These are phyloP conservation scores for Dasypus novemcinctus DNA, from an alignment of 2,113 vertebrate genomes.

Conservation along the genomic window DNA sequence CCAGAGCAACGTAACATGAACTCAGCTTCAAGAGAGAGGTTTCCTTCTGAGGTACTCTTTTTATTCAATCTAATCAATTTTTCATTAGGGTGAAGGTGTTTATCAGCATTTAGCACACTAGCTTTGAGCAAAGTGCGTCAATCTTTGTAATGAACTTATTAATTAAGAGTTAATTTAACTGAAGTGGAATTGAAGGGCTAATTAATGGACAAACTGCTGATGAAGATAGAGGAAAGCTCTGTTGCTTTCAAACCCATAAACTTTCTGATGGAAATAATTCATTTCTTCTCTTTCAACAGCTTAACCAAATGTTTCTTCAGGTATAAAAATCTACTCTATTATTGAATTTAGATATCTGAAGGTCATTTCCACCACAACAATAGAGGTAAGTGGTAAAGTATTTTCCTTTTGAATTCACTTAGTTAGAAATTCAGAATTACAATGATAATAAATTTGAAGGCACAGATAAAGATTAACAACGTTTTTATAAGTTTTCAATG, in stretches of 20 bases:
- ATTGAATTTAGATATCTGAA: conserved; percentile 70
- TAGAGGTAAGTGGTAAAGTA: not conserved
- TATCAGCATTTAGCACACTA: conserved; percentile 97
- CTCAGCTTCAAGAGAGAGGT: conserved; percentile 70
- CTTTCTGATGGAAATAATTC: conserved; percentile 77
- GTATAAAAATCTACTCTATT: conserved; percentile 69
- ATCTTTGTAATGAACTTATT: conserved; percentile 95
- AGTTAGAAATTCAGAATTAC: conserved; percentile 16
- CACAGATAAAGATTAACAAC: not conserved
- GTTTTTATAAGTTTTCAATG: conserved; percentile 32
- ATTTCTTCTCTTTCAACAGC: conserved; percentile 72
- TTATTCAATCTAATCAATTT: conserved; percentile 98
- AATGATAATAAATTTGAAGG: conserved; percentile 6
- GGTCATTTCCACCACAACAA: conserved; percentile 71
- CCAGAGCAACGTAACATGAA: conserved; percentile 80
- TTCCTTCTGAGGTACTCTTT: conserved; percentile 84
- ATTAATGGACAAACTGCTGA: conserved; percentile 92
- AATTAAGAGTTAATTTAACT: conserved; percentile 99
- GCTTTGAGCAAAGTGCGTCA: conserved; percentile 91
- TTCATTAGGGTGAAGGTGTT: conserved; percentile 99
- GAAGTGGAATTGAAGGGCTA: conserved; percentile 93
- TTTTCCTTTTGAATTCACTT: conserved; percentile 40
- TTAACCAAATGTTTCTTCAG: conserved; percentile 76
- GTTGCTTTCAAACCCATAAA: conserved; percentile 82
- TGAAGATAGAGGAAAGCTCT: conserved; percentile 84